Conservation (phyloP, 2,888 invertebrate species). For the Tiliacea citrago region DNA sequence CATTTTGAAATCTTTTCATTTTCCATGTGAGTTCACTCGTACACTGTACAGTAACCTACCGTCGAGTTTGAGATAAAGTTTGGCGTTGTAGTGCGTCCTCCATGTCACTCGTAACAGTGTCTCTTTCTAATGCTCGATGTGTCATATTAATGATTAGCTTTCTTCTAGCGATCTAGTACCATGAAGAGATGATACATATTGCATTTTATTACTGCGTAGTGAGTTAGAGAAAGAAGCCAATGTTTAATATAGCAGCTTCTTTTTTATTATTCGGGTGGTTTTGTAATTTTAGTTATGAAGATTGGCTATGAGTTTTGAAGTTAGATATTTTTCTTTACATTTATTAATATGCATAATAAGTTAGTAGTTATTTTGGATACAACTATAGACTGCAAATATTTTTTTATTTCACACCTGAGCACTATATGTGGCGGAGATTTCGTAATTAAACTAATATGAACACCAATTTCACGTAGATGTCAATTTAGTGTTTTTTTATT, state of each 20-base stretch:
- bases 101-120: background rate
- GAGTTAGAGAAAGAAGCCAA: background rate
- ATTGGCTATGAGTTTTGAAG: background rate
- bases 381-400: no score
- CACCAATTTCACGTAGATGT: background rate
- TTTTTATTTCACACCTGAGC: background rate
- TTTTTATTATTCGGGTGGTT: background rate
- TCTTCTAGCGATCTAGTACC: background rate
- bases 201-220: background rate
- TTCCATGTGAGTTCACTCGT: background rate
- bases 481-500: background rate
- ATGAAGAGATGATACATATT: background rate
- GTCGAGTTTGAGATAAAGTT: background rate
- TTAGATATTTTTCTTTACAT: background rate
- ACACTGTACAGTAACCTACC: background rate
- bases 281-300: background rate
- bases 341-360: background rate
- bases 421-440: background rate
- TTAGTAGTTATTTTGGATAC: background rate
- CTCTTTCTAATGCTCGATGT: background rate
- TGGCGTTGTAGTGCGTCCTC: background rate
- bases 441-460: background rate
- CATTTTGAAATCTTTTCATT: background rate
- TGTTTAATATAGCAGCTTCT: background rate
- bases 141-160: background rate